These are phyloP conservation scores for Scaeva pyrastri DNA, from an alignment of 2,888 invertebrate species.

Conservation along the genomic window DNA sequence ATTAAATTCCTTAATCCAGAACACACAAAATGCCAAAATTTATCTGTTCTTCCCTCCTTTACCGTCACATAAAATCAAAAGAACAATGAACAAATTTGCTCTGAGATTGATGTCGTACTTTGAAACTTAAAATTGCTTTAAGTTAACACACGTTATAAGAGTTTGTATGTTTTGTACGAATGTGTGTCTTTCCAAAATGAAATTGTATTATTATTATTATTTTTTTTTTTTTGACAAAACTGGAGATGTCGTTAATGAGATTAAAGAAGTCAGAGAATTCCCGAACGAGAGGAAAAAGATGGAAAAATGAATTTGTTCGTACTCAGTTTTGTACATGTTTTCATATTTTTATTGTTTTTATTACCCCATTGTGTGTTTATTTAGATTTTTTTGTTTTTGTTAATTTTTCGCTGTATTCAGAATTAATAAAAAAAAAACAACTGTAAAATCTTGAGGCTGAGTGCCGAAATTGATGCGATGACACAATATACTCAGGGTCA, in stretches of 20 bases:
- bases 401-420: not conserved
- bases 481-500: slow-evolving; percentile 15
- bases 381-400: not conserved
- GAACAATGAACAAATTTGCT: slow-evolving; percentile 35
- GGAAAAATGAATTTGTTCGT: not conserved
- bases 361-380: slow-evolving; percentile 11
- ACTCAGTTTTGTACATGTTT: slow-evolving; percentile 8
- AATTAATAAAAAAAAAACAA: slow-evolving; percentile 6
- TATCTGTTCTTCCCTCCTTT: slow-evolving; percentile 1
- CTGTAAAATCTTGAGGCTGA: not conserved
- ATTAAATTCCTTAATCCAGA: slow-evolving; percentile 50
- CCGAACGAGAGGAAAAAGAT: not conserved
- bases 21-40: slow-evolving; percentile 13
- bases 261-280: slow-evolving; percentile 13
- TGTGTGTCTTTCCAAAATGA: slow-evolving; percentile 38
- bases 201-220: not conserved
- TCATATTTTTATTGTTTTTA: slow-evolving; percentile 29
- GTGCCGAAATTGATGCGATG: not conserved
- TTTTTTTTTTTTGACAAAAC: not conserved
- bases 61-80: slow-evolving; percentile 11
- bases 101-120: slow-evolving; percentile 52
- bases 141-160: not conserved
- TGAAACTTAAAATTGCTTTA: slow-evolving; percentile 24
- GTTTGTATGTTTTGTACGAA: not conserved
- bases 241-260: slow-evolving; percentile 25